Evolutionary conservation across 2,888 invertebrate species (phyloP), one percentile per base, ranked within the genome.

Genomic region (Drosophila nigricruria): DNA sequence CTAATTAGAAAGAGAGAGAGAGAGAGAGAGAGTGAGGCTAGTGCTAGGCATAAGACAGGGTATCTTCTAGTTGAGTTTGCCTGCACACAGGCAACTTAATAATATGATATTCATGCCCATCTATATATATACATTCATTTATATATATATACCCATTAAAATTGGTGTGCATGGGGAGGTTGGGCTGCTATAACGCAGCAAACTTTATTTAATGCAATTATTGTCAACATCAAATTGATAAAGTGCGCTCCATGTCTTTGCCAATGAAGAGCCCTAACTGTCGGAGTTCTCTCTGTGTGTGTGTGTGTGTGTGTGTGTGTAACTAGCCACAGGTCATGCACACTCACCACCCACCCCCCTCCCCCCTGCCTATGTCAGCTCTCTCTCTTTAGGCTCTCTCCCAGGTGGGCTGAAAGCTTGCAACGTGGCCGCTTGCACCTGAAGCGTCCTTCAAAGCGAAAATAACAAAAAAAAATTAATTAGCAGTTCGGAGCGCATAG

Each of bases 191-290:
- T 9, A 27, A 49, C 18, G 54, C 56, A 65, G 77, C 49, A 71
- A 53, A 79, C 65, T 77, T 56, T 43, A 47, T 53, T 69, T 81
- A 81, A 83, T 83, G 82, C 79, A 79, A 83, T 87, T 86, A 84
- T 79, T 77, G 75, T 77, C 75, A 72, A 79, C 72, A 83, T 74
- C 45, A 87, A 81, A 84, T 81, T 87, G 81, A 79, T 77, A 73
- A 83, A 86, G 83, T 83, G 79, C 67, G 69, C 68, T 79, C 60
- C 69, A 73, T 52, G 75, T 72, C 54, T 56, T 62, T 49, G 78
- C 50, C 54, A 68, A 68, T 62, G 59, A 43, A 23, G 45, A 34
- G 30, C 38, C 16, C n/a, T n/a, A 58, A 58, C 12, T 25, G 57
- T 10, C 52, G 49, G 12, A 57, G 43, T 52, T 34, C 16, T 27